Base-by-base conservation (phyloP, 2,797 vertebrate species). In the Parotocinclus haroldoi region DNA sequence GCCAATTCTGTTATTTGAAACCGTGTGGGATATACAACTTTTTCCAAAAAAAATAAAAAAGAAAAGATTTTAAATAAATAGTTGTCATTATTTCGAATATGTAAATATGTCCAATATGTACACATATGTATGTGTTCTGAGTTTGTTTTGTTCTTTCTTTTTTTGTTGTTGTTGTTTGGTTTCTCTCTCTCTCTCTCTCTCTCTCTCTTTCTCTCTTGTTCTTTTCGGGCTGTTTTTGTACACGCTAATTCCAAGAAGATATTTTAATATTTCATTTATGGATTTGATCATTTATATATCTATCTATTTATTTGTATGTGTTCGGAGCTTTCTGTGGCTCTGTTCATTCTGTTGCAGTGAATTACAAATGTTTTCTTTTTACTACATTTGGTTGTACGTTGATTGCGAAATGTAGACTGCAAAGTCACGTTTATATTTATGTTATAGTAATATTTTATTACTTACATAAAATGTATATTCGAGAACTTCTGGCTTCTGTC, bases 401-500 rank as follows among this genome's bases (percentile, higher is more conserved):
- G 90, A 90, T 91, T 93, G 91, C 90, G 90, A 93, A 95, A 92
- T 95, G 94, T 97, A 93, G 93, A 95, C 93, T 93, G 92, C 88
- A 87, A 94, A 93, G 93, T 95, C 93, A 88, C 93, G 93, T 95
- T 96, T 94, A 93, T 98, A 97, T 97, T 98, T 99, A 96, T 99
- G 96, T 98, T 97, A 95, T 96, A 98, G 95, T 96, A 94, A 97
- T 98, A 98, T 99, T 96, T 97, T 98, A 98, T 96, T 98, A 97
- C 95, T 96, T 93, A 93, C 95, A 99, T 98, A 99, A 98, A 98
- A 92, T 93, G 93, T 94, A 96, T 96, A 95, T 93, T 94, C 93
- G 93, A 92, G 92, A 92, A 94, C 87, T 92, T 86, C 86, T 79
- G 92, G 92, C 89, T 92, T 86, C 86, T 96, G 95, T 96, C 88